Evolutionary conservation across 2,797 vertebrate genomes (phyloP), one percentile per base, ranked within the genome.

Genomic region (Bradypodion ventrale): DNA sequence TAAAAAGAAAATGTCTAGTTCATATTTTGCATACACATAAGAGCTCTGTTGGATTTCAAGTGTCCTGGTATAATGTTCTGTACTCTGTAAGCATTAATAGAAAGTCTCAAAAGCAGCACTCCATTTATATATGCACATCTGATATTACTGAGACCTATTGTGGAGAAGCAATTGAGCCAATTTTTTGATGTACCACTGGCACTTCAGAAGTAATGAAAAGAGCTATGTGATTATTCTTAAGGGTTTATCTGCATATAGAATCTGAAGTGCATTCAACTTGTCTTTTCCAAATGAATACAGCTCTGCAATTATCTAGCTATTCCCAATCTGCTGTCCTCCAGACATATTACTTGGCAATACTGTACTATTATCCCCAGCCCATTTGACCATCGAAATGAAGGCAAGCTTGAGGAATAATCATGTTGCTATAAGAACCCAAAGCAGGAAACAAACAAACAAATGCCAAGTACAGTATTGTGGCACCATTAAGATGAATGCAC

Each of bases 21-120:
- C 15, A 32, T 78, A 73, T 27, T 68, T 75, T 81, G 60, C 80
- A 35, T 76, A 59, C 56, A 49, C 70, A 84, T 74, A 84, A 70
- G 46, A 69, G 74, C 25, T 21, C 56, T 66, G 44, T 27, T 32
- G 74, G 5, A 69, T 78, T 86, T 89, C 65, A 81, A 3, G 29
- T 86, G 84, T 84, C 80, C 79, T 73, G 65, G 73, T 7, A 49
- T 62, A 82, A 72, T 79, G 49, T 44, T 74, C 77, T 86, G 4
- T 46, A 80, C 8, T 74, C 75, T 21, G 29, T 75, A 75, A 75
- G 62, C n/a, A 35, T 56, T 80, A 75, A 59, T 68, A 23, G 78
- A 44, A 80, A 68, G 72, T 42, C 37, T 68, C 46, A 40, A 49
- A 79, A 69, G 37, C 27, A 59, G 40, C 21, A 27, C 42, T 65